phyloP scores from a whole-genome alignment of 2,797 vertebrate species.

The Salmo trutta region DNA sequence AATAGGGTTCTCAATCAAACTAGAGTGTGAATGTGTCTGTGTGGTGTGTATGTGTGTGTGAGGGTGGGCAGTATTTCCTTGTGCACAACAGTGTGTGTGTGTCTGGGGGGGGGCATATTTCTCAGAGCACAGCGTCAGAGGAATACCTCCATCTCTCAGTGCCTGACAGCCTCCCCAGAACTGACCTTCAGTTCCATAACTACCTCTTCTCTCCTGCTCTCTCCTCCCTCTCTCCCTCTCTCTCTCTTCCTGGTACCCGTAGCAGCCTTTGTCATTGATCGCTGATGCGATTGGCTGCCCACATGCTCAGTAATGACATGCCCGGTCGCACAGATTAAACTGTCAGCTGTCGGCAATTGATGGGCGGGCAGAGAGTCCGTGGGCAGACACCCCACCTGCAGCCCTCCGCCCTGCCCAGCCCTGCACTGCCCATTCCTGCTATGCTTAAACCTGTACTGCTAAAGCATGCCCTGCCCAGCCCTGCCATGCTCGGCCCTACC shows the following conservation, averaged over 20 bases:
- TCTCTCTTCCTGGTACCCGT: constrained; percentile 82
- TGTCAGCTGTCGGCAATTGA: constrained; percentile 99
- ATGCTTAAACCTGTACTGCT: too few relatives aligned
- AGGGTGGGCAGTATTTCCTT: constrained; percentile 24
- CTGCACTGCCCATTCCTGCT: constrained; percentile 17
- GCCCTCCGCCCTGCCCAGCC: constrained; percentile 41
- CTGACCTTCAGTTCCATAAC: constrained; percentile 93
- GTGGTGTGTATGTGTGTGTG: constrained; percentile 14
- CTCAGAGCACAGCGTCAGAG: constrained; percentile 75
- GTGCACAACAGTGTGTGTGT: constrained; percentile 19
- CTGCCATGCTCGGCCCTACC: background rate
- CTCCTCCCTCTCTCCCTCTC: constrained; percentile 36
- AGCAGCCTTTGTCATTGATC: constrained; percentile 99
- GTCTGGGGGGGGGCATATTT: constrained; percentile 72
- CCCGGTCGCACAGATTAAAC: constrained; percentile 99
- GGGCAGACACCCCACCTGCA: constrained; percentile 67
- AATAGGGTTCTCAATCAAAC: constrained; percentile 76
- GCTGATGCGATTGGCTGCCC: constrained; percentile 99
- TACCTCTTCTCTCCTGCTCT: constrained; percentile 37
- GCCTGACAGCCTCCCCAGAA: constrained; percentile 87
- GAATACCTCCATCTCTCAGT: constrained; percentile 86
- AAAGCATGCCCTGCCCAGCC: too few relatives aligned
- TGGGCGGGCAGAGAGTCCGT: constrained; percentile 88
- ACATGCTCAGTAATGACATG: constrained; percentile 98
- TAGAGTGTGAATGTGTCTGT: constrained; percentile 47